Evolutionary conservation across 2,888 invertebrate species (phyloP).

Genomic region (Drosophila atripex): DNA sequence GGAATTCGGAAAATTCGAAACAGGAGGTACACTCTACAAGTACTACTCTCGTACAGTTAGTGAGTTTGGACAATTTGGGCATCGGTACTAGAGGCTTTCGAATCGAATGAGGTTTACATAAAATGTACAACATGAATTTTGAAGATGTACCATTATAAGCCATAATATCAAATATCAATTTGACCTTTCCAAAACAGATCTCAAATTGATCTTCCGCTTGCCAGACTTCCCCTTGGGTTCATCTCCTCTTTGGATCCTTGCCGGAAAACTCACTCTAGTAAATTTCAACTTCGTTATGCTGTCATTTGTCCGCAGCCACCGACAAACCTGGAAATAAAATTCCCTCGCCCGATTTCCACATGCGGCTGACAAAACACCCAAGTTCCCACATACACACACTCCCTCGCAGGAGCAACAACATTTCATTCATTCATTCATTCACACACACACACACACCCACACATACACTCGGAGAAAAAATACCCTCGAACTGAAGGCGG

Average conservation of each 20-base stretch:
- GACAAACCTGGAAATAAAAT: conserved; percentile 53
- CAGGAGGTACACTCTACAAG: conserved; percentile 6
- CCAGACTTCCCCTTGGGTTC: conserved; percentile 1
- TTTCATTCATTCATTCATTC: conserved; percentile 38
- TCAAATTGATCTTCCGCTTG: conserved; percentile 36
- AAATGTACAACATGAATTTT: too few relatives aligned
- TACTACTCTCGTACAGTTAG: conserved; percentile 2
- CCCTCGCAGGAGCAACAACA: conserved; percentile 9
- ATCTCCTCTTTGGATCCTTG: background rate
- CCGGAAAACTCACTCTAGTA: conserved; percentile 5
- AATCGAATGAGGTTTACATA: too few relatives aligned
- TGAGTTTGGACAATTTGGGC: background rate
- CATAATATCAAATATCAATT: background rate
- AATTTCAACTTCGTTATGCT: conserved; percentile 38
- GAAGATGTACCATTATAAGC: too few relatives aligned
- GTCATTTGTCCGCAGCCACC: conserved; percentile 32
- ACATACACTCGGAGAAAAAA: conserved; percentile 28
- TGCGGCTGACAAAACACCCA: conserved; percentile 4
- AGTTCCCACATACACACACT: background rate
- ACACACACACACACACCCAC: conserved; percentile 24
- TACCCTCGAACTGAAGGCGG: conserved; percentile 30
- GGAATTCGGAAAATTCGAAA: background rate
- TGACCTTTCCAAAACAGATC: conserved; percentile 11
- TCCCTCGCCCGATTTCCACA: conserved; percentile 35
- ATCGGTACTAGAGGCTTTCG: background rate